phyloP scores from a whole-genome alignment of 2,113 vertebrate genomes.

The Aphelocoma coerulescens region DNA sequence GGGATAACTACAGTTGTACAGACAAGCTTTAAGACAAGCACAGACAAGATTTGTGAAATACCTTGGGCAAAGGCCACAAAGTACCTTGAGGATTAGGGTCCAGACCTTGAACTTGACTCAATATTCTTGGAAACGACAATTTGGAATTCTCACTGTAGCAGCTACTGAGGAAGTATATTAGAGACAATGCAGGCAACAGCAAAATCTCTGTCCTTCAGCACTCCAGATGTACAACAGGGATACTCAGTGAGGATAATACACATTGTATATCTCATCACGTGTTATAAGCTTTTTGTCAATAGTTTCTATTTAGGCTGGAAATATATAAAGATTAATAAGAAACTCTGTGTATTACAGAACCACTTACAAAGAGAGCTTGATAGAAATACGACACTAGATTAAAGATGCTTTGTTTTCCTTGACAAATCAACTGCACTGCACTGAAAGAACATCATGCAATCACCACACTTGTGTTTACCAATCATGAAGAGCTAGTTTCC shows the following conservation, averaged over 20 bases:
- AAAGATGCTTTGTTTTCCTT: not conserved
- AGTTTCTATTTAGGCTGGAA: not conserved
- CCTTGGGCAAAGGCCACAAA: conserved; percentile 10
- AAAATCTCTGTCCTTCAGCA: conserved; percentile 52
- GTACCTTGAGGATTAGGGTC: not conserved
- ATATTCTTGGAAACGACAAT: not conserved
- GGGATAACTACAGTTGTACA: not conserved
- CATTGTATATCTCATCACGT: not conserved
- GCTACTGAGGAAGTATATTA: not conserved
- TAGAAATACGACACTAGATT: not conserved
- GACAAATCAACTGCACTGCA: not conserved
- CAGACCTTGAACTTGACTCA: conserved; percentile 31
- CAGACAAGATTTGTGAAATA: not conserved
- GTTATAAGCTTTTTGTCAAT: not conserved
- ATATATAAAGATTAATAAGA: not conserved
- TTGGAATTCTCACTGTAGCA: not conserved
- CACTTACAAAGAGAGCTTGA: not conserved
- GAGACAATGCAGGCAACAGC: not conserved
- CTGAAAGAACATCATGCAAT: not conserved
- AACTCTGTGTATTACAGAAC: not conserved
- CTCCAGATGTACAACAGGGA: not conserved
- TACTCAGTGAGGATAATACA: not conserved
- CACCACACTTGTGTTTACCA: not conserved
- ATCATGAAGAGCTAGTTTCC: not conserved
- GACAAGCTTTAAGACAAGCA: not conserved